Conservation (phyloP, 2,113 vertebrate species). For the Delphinus delphis region DNA sequence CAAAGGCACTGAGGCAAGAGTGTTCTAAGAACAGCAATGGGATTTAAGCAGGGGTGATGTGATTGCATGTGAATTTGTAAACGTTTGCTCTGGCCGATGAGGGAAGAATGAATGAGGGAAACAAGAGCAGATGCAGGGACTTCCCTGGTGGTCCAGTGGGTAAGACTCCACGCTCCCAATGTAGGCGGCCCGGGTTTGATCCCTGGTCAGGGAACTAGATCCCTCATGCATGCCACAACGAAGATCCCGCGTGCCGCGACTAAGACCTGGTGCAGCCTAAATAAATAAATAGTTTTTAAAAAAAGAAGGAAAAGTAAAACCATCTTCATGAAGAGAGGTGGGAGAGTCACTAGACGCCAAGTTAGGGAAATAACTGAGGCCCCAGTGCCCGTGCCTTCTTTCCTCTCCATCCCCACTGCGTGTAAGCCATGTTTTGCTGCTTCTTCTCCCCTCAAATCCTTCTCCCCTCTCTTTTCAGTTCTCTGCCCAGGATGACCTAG, state of each 20-base stretch:
- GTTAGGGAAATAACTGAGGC: neutral
- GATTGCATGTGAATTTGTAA: neutral
- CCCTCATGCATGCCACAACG: no score
- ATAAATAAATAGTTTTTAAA: no score
- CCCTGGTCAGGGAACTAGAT: no score
- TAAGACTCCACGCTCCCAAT: no score
- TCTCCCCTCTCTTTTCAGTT: slow-evolving; percentile 16
- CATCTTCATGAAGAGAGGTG: neutral
- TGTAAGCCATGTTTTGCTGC: neutral
- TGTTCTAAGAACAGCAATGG: neutral
- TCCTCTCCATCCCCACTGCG: neutral
- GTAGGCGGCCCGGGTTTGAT: no score
- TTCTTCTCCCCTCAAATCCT: neutral
- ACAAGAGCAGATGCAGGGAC: neutral
- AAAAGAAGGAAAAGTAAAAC: neutral
- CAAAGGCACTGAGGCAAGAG: neutral
- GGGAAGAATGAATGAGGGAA: neutral
- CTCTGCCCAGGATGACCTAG: slow-evolving; percentile 6
- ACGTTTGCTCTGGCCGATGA: neutral
- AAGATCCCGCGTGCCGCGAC: no score
- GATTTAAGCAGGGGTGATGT: neutral
- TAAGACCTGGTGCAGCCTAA: no score
- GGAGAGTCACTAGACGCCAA: neutral
- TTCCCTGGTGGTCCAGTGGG: no score
- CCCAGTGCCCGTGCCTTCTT: neutral